Conservation (phyloP, 2,797 vertebrate species). For the Euphonia xanthogaster region DNA sequence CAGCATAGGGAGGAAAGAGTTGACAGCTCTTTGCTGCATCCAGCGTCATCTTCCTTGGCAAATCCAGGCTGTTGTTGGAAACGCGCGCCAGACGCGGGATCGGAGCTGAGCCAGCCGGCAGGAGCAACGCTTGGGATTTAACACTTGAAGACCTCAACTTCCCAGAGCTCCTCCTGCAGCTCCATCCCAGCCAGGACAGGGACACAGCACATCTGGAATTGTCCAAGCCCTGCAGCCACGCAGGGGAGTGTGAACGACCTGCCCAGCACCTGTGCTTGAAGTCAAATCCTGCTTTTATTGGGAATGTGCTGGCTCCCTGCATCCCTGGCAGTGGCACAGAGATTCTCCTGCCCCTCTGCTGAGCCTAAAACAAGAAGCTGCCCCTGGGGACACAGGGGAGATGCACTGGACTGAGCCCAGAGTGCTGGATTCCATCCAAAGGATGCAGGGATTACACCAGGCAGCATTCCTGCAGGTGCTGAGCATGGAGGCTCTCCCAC, state of each 20-base stretch:
- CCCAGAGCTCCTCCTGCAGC: neutral
- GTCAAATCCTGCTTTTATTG: neutral
- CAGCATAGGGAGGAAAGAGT: neutral
- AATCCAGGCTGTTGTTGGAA: neutral
- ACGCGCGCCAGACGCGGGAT: neutral
- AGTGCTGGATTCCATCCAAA: neutral
- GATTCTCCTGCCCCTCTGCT: neutral
- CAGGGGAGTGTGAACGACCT: neutral
- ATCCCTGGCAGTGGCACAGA: neutral
- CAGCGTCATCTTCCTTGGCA: slow-evolving; percentile 26
- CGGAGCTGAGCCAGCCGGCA: neutral
- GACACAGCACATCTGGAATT: neutral
- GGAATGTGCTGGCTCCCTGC: neutral
- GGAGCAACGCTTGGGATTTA: neutral
- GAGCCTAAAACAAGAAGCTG: neutral
- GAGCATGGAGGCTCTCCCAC: accelerated
- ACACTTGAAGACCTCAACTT: slow-evolving; percentile 26
- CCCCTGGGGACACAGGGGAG: neutral
- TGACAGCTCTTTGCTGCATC: slow-evolving; percentile 13
- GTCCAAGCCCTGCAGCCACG: neutral
- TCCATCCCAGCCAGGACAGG: neutral
- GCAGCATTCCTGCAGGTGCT: accelerated
- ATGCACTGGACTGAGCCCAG: accelerated
- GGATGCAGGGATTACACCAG: neutral
- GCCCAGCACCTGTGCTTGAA: neutral